Evolutionary conservation across 2,888 invertebrate species (phyloP), one percentile per base, ranked within the genome.

Genomic region (Limnephilus marmoratus): DNA sequence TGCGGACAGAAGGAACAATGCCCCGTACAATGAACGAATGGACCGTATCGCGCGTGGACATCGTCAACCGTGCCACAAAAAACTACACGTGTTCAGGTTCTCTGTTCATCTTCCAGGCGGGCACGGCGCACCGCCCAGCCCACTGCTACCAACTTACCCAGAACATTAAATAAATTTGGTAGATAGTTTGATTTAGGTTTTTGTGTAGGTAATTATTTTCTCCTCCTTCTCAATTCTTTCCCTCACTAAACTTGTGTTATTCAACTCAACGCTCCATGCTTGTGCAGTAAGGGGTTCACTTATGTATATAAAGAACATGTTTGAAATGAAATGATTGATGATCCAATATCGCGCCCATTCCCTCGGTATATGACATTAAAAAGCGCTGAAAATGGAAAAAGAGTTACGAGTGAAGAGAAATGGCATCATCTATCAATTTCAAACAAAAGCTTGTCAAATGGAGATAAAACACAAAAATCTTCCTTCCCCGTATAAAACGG

Each of bases 21-120:
- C 53, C 34, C 34, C 87, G 31, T 85, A 85, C 85, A 85, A 37
- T n/a, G 37, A 31, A 85, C 87, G 31, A 85, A 45, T 85, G 85
- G 45, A 45, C 88, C 88, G 88, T 88, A 88, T 68, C 88, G 87
- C 87, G 87, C 68, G 53, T 53, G 87, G 68, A 87, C 87, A 87
- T 68, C 87, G n/a, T 11, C 18, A 34, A n/a, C 68, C 34, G 53
- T 31, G 34, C 29, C 29, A 53, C 87, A 88, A 53, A 53, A 53
- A 87, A 31, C 13, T 53, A 53, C 68, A 68, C 88, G 53, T 88
- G 68, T 68, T 68, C 68, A n/a, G 24, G 5, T 7, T 45, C 12
- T 1, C 13, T 53, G 53, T 68, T 68, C n/a, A n/a, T 68, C 68
- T 24, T 68, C 24, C 68, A 2, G 18, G 68, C 18, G 68, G 68